A percentile compares a stretch with the other conserved stretches of the same genome.
These are phyloP conservation scores for Slavum lentiscoides DNA, from an alignment of 2,888 invertebrate species.

Conservation along the genomic window DNA sequence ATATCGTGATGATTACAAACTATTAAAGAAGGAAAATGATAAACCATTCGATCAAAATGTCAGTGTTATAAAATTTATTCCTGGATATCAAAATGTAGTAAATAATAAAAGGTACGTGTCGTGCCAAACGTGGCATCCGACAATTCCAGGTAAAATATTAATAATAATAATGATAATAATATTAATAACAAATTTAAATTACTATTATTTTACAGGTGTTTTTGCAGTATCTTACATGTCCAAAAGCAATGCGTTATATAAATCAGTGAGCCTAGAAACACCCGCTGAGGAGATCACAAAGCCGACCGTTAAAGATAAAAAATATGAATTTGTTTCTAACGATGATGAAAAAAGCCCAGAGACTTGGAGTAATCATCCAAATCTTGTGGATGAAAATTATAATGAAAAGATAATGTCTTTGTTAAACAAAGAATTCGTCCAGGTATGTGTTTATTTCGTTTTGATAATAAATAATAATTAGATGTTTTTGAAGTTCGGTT, in stretches of 20 bases:
- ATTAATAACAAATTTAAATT: background rate
- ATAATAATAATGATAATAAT: background rate
- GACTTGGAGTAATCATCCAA: background rate
- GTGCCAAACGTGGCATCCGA: conserved; percentile 30
- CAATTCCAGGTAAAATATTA: conserved; percentile 19
- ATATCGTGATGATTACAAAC: conserved; percentile 40
- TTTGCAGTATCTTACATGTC: conserved; percentile 30
- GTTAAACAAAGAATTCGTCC: conserved; percentile 28
- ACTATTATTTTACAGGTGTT: conserved; percentile 6
- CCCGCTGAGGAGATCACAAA: background rate
- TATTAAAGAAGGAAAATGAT: background rate
- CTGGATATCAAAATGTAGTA: conserved; percentile 18
- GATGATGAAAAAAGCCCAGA: background rate
- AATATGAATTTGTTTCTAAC: background rate
- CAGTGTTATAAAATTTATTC: background rate
- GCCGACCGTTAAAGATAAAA: background rate
- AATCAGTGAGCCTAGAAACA: background rate
- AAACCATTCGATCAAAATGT: background rate
- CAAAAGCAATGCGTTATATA: conserved; percentile 9
- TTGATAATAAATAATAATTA: background rate
- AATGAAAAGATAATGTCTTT: conserved; percentile 11
- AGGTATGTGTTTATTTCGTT: background rate
- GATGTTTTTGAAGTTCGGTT: background rate
- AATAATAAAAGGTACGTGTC: conserved; percentile 23
- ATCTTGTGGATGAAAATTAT: conserved; percentile 4